Percentiles rank a stretch among this genome's conserved stretches.
Conservation (phyloP, 2,113 vertebrate genomes). For the Nothoprocta perdicaria region DNA sequence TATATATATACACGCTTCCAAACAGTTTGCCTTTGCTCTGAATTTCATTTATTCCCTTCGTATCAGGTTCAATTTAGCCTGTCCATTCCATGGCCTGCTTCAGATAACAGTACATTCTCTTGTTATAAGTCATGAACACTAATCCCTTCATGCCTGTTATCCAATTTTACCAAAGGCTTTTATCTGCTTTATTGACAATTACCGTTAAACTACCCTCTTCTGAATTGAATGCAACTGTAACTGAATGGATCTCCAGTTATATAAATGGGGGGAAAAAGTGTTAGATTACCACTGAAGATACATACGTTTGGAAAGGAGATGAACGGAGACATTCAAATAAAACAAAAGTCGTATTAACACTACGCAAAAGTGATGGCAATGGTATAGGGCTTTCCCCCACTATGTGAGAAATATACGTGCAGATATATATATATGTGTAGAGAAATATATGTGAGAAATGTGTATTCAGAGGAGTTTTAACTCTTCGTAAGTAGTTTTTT, state of each 20-base stretch:
- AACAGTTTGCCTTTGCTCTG: background rate
- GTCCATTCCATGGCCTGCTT: background rate
- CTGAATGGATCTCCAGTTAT: background rate
- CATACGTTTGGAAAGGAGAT: background rate
- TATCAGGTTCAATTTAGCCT: background rate
- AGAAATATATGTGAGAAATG: too few species aligned
- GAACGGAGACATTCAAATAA: background rate
- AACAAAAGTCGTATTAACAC: background rate
- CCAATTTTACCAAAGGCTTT: constrained; percentile 36
- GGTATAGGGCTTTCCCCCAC: background rate
- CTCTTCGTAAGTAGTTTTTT: background rate
- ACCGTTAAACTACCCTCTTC: background rate
- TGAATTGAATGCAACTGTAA: background rate
- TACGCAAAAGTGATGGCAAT: background rate
- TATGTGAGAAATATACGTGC: background rate
- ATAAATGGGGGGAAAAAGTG: background rate
- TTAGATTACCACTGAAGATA: background rate
- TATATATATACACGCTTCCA: too few species aligned
- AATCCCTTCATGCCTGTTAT: constrained; percentile 56
- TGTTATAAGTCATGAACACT: constrained; percentile 26
- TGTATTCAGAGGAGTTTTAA: background rate
- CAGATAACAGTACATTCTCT: constrained; percentile 33
- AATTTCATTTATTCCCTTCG: constrained; percentile 5
- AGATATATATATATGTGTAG: too few species aligned
- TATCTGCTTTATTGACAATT: constrained; percentile 52